A percentile compares a stretch with the other conserved stretches of the same genome.
Conservation (phyloP, 2,888 invertebrate species). For the Eugnorisma glareosa region DNA sequence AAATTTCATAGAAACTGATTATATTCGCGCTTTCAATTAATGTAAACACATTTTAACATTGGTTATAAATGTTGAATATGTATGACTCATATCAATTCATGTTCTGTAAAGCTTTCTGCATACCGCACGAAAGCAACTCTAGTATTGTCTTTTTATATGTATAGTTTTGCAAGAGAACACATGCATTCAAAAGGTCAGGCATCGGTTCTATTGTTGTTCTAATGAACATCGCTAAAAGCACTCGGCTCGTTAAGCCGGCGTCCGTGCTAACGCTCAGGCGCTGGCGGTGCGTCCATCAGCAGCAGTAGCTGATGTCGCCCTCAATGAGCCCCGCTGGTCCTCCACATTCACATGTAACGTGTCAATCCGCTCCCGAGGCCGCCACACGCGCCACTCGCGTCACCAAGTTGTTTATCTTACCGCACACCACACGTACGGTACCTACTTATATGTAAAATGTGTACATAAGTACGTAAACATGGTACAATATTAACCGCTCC, state of each 20-base stretch:
- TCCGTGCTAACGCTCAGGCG: background rate
- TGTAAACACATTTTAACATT: background rate
- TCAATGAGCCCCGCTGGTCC: background rate
- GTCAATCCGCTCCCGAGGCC: background rate
- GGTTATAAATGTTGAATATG: background rate
- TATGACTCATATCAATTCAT: background rate
- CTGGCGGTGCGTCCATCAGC: background rate
- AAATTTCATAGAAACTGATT: conserved; percentile 11
- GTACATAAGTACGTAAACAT: conserved; percentile 31
- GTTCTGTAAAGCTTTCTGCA: background rate
- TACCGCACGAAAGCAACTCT: background rate
- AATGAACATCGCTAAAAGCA: background rate
- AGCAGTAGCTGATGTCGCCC: background rate
- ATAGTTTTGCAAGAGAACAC: background rate
- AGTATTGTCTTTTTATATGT: background rate
- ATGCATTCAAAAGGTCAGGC: background rate
- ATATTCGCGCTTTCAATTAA: background rate
- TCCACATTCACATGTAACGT: background rate
- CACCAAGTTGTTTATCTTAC: conserved; percentile 11
- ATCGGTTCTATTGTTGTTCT: background rate
- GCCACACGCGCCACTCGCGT: background rate
- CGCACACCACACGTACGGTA: background rate
- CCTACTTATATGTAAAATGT: background rate
- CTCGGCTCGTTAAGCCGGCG: background rate
- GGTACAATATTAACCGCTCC: conserved; percentile 21